phyloP scores from a whole-genome alignment of 2,888 invertebrate species.

The Calliphora vomitoria region DNA sequence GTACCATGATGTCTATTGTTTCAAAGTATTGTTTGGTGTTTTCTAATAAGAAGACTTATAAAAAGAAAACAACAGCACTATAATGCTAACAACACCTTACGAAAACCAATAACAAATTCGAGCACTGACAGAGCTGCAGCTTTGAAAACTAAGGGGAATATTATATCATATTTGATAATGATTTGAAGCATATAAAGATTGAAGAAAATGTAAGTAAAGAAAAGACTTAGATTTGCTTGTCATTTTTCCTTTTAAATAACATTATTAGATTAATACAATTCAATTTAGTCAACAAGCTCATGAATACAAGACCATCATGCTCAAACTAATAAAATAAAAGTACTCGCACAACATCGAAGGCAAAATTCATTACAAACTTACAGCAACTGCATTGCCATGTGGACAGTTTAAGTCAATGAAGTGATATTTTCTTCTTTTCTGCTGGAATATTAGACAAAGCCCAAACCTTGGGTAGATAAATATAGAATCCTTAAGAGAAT shows the following conservation, averaged over 20 bases:
- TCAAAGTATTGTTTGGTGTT: constrained; percentile 17
- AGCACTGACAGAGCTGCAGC: constrained; percentile 5
- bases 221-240: constrained; percentile 1
- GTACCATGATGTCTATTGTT: not conserved
- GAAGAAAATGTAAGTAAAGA: not conserved
- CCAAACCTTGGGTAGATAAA: constrained; percentile 32
- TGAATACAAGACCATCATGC: not conserved
- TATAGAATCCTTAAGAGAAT: constrained; percentile 15
- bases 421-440: not conserved
- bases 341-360: not conserved
- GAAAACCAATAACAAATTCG: not conserved
- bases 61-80: not conserved
- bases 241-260: constrained; percentile 40
- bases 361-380: not conserved
- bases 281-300: constrained; percentile 53
- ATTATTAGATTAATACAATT: constrained; percentile 62
- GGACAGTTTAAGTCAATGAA: not conserved
- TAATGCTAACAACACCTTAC: not conserved
- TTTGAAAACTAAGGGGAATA: constrained; percentile 21
- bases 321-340: not conserved
- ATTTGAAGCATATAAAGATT: constrained; percentile 40
- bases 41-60: constrained; percentile 41
- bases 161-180: constrained; percentile 33
- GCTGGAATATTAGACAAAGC: not conserved
- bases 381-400: not conserved